Evolutionary conservation across 2,888 invertebrate species (phyloP).

Genomic region (Pachymerium ferrugineum): DNA sequence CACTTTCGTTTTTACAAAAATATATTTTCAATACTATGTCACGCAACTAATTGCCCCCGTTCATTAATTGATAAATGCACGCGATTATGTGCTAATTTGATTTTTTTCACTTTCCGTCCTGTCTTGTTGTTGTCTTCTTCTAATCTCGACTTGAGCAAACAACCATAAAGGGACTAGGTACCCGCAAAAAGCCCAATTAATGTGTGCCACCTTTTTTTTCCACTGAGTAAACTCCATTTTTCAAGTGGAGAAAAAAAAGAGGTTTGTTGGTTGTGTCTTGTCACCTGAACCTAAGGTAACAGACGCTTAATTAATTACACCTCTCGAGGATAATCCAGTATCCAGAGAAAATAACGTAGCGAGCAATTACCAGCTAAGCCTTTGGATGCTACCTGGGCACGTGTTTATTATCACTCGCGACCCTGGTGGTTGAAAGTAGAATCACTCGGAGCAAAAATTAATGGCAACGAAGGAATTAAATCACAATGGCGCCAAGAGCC

Average conservation of each 20-base stretch:
- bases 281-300: neutral
- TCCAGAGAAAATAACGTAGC: slow-evolving; percentile 3
- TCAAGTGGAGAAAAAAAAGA: neutral
- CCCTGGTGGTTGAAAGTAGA: slow-evolving; percentile 13
- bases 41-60: neutral
- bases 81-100: slow-evolving; percentile 10
- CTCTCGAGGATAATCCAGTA: slow-evolving; percentile 28
- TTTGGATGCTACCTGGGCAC: slow-evolving; percentile 9
- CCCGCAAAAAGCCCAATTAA: slow-evolving; percentile 31
- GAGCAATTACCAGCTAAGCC: slow-evolving; percentile 25
- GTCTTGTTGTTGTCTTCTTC: slow-evolving; percentile 12
- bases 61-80: slow-evolving; percentile 21
- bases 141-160: slow-evolving; percentile 30
- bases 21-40: neutral
- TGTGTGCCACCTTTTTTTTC: slow-evolving; percentile 24
- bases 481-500: slow-evolving; percentile 19
- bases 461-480: slow-evolving; percentile 17
- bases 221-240: slow-evolving; percentile 28
- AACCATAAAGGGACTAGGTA: slow-evolving; percentile 28
- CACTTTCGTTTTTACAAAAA: neutral
- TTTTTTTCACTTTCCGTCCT: neutral
- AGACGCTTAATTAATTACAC: slow-evolving; percentile 23
- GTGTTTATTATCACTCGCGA: neutral
- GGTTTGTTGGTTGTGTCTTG: neutral
- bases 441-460: slow-evolving; percentile 27